phyloP scores from a whole-genome alignment of 2,888 invertebrate species.

The Monoplex corrugatus region DNA sequence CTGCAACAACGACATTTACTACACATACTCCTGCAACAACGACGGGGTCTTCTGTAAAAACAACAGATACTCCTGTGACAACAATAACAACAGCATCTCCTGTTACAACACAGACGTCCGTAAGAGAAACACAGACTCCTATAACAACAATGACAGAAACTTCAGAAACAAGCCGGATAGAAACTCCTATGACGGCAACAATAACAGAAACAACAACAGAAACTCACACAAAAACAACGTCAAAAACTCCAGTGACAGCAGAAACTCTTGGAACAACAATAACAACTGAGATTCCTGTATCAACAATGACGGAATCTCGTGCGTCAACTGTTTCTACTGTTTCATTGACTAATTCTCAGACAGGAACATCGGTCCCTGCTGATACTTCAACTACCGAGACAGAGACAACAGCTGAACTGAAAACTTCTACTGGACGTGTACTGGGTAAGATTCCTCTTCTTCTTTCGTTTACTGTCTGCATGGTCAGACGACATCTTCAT shows the following conservation, averaged over 20 bases:
- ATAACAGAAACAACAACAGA: not conserved
- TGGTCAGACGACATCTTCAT: too few relatives aligned
- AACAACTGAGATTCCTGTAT: not conserved
- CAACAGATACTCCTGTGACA: not conserved
- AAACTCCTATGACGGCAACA: not conserved
- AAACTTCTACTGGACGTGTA: too few relatives aligned
- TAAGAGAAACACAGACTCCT: not conserved
- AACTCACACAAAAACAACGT: not conserved
- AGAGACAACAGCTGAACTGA: too few relatives aligned
- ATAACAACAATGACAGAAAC: slow-evolving; percentile 26
- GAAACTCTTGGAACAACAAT: not conserved
- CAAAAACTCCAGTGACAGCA: not conserved
- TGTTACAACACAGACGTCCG: not conserved
- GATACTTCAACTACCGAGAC: too few relatives aligned
- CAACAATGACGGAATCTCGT: too few relatives aligned
- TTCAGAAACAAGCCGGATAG: not conserved
- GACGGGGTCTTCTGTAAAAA: too few relatives aligned
- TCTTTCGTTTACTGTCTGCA: too few relatives aligned
- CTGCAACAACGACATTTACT: not conserved
- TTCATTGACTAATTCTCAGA: too few relatives aligned
- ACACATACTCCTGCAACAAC: too few relatives aligned
- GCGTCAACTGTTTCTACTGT: too few relatives aligned
- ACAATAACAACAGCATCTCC: not conserved
- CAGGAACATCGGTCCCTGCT: too few relatives aligned
- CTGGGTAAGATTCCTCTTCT: too few relatives aligned